Conservation (phyloP, 2,888 invertebrate species). For the Hypsopygia costalis region DNA sequence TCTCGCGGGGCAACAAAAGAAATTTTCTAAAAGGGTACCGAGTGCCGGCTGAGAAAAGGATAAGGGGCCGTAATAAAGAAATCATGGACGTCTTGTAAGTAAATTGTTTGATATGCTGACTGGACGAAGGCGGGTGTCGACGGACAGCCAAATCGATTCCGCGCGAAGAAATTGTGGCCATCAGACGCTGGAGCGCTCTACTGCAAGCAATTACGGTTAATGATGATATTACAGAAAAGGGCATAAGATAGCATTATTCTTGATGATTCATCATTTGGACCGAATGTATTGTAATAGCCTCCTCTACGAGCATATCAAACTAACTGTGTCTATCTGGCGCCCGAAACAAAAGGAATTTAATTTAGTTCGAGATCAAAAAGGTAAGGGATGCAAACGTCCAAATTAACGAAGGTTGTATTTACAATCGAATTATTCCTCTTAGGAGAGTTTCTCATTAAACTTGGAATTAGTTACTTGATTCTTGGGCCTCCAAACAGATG, state of each 20-base stretch:
- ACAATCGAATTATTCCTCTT: conserved; percentile 63
- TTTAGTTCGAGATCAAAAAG: conserved; percentile 32
- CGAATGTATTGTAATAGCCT: conserved; percentile 20
- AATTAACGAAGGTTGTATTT: conserved; percentile 47
- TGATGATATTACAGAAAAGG: conserved; percentile 47
- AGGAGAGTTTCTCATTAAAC: conserved; percentile 67
- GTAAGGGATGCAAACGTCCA: conserved; percentile 35
- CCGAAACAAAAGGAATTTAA: conserved; percentile 29
- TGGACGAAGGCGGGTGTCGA: conserved; percentile 28
- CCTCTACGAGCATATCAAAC: conserved; percentile 15
- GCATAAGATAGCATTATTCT: conserved; percentile 31
- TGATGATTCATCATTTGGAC: conserved; percentile 34
- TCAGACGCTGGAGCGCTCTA: conserved; percentile 27
- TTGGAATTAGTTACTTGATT: conserved; percentile 62
- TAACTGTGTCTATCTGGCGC: conserved; percentile 15
- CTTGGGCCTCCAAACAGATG: conserved; percentile 56
- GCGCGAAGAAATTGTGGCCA: conserved; percentile 37
- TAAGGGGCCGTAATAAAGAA: conserved; percentile 62
- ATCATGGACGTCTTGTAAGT: conserved; percentile 61
- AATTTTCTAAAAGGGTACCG: conserved; percentile 45
- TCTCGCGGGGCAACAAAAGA: conserved; percentile 46
- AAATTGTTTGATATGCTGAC: conserved; percentile 64
- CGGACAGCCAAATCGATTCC: conserved; percentile 32
- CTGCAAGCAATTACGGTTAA: conserved; percentile 53
- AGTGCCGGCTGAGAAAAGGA: conserved; percentile 50